Conservation (phyloP, 2,113 vertebrate species). For the Melanocharis versteri region DNA sequence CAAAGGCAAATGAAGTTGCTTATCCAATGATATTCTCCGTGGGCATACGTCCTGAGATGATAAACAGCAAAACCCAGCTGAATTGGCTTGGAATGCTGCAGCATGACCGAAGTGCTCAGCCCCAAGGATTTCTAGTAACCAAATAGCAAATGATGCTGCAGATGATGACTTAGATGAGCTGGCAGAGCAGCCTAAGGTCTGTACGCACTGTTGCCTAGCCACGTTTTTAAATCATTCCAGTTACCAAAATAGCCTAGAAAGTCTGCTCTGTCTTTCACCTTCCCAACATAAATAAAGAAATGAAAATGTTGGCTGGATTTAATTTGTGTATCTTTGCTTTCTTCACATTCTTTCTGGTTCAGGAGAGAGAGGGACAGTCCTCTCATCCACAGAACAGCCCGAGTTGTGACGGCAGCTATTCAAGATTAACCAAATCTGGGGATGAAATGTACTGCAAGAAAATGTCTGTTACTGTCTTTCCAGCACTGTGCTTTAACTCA, state of each 20-base stretch:
- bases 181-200: conserved; percentile 8
- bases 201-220: neutral
- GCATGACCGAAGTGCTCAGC: neutral
- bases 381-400: neutral
- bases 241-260: conserved; percentile 16
- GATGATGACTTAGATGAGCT: neutral
- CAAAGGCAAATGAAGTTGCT: neutral
- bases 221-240: neutral
- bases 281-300: conserved; percentile 41
- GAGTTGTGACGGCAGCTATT: neutral
- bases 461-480: neutral
- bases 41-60: neutral
- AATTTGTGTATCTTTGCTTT: neutral
- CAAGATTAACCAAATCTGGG: neutral
- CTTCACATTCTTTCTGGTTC: neutral
- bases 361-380: neutral
- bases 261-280: conserved; percentile 19
- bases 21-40: neutral
- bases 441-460: neutral
- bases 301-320: neutral
- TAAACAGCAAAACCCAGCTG: neutral
- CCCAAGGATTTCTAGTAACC: neutral
- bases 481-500: neutral
- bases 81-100: neutral
- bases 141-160: neutral